These are phyloP conservation scores for Lycodopsis pacificus DNA, from an alignment of 2,797 vertebrate species.

Conservation along the genomic window DNA sequence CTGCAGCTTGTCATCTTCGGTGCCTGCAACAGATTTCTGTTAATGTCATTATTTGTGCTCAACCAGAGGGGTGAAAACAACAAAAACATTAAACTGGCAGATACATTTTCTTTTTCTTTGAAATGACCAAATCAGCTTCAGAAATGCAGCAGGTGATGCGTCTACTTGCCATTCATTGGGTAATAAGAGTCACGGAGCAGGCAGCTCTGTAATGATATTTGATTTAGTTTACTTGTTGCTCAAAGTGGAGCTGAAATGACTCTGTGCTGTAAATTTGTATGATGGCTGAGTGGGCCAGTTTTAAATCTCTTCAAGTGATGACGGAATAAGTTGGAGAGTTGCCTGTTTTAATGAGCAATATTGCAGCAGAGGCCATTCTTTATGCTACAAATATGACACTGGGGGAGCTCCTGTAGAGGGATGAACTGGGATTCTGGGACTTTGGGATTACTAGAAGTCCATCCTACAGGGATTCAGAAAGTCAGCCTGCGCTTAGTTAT, in stretches of 20 bases:
- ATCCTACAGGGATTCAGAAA: constrained; percentile 18
- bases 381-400: constrained; percentile 42
- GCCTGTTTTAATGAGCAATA: constrained; percentile 49
- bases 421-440: constrained; percentile 44
- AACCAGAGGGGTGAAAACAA: constrained; percentile 12
- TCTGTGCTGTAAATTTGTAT: constrained; percentile 7
- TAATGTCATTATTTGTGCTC: constrained; percentile 20
- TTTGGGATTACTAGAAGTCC: constrained; percentile 21
- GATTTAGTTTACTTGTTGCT: constrained; percentile 22
- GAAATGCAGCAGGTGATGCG: constrained; percentile 6
- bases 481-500: constrained; percentile 15
- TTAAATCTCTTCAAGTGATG: constrained; percentile 53
- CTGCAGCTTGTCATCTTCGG: constrained; percentile 13
- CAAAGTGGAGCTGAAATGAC: constrained; percentile 12
- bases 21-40: constrained; percentile 17
- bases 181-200: constrained; percentile 11
- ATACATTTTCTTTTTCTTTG: background rate
- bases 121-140: constrained; percentile 16
- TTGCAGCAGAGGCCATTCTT: constrained; percentile 34
- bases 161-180: background rate
- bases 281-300: constrained; percentile 27
- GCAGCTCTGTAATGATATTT: constrained; percentile 3
- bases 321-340: constrained; percentile 71
- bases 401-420: constrained; percentile 15
- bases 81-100: constrained; percentile 2